phyloP scores from a whole-genome alignment of 2,797 vertebrate genomes.

The Ptychadena robeensis region DNA sequence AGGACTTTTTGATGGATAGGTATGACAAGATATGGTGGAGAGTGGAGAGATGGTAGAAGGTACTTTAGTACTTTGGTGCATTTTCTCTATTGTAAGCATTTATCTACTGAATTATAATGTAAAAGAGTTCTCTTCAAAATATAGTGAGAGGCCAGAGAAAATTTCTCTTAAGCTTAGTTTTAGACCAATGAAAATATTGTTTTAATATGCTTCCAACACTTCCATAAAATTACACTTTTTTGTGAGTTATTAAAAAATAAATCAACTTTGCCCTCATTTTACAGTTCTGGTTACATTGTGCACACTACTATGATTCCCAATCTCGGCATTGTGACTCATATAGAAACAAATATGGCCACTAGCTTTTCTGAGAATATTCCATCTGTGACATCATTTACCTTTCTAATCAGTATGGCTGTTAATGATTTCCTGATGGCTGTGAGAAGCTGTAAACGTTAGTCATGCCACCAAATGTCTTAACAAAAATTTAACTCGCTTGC shows the following conservation, averaged over 20 bases:
- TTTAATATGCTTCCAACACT: neutral
- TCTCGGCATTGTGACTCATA: conserved; percentile 45
- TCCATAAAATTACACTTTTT: neutral
- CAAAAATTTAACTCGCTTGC: conserved; percentile 31
- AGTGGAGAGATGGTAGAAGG: no score
- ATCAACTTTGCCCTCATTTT: neutral
- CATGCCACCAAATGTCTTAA: conserved; percentile 53
- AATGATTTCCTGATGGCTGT: conserved; percentile 41
- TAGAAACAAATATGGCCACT: conserved; percentile 33
- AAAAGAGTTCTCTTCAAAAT: neutral
- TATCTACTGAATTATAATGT: no score
- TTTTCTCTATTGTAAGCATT: no score
- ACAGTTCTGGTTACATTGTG: neutral
- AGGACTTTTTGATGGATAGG: no score
- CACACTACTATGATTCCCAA: conserved; percentile 3
- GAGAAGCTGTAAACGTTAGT: conserved; percentile 54
- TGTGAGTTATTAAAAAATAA: conserved; percentile 11
- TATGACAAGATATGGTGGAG: no score
- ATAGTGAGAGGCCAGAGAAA: neutral
- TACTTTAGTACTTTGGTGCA: no score
- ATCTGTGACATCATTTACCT: conserved; percentile 51
- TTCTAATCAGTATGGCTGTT: conserved; percentile 35
- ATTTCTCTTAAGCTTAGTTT: neutral
- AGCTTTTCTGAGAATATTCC: conserved; percentile 39
- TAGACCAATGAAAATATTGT: neutral